Evolutionary conservation across 92 coral and sea anemone genomes (phyloP), one percentile per base, ranked within the genome.

Genomic region (Metridium senile): DNA sequence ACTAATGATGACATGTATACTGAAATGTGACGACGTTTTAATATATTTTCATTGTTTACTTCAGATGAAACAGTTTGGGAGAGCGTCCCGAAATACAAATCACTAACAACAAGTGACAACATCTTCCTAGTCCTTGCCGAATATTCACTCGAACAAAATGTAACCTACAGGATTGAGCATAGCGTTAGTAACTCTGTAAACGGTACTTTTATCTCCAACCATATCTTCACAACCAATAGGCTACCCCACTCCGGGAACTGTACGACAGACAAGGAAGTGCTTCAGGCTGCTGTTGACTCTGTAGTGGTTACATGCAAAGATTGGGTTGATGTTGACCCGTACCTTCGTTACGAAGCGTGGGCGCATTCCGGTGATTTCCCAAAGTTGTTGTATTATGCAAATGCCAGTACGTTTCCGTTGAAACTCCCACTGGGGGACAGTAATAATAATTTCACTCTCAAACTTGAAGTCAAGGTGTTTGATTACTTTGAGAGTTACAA

Each of bases 231-330:
- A 16, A 73, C 78, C 25, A 73, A 73, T 25, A 58, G 29, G 20
- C 52, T 73, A 18, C 78, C 78, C 13, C 78, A 73, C 56, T 57
- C 78, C 7, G 78, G 78, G 13, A 73, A 61, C 7, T 73, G 78
- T 20, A 47, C 31, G 26, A 26, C 67, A 11, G 68, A 73, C 26
- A 73, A 58, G 49, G 33, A 28, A 0, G 64, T 34, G 11, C 20
- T 73, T 9, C 53, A 57, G 32, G 78, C 78, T 7, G 67, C 13
- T 19, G 3, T 58, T 4, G 78, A 73, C 13, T 16, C 33, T 22
- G 31, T 73, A 26, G 22, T 8, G 3, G 57, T 73, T 27, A 35
- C 19, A 11, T 73, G 78, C 22, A 32, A 26, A n/a, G 68, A 23
- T 45, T 73, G 78, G 78, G n/a, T 73, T 33, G 68, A 73, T 25